A percentile compares a stretch with the other conserved stretches of the same genome.
Conservation (phyloP, 1,140 invertebrate genomes). For the Lasaia peninsularis region DNA sequence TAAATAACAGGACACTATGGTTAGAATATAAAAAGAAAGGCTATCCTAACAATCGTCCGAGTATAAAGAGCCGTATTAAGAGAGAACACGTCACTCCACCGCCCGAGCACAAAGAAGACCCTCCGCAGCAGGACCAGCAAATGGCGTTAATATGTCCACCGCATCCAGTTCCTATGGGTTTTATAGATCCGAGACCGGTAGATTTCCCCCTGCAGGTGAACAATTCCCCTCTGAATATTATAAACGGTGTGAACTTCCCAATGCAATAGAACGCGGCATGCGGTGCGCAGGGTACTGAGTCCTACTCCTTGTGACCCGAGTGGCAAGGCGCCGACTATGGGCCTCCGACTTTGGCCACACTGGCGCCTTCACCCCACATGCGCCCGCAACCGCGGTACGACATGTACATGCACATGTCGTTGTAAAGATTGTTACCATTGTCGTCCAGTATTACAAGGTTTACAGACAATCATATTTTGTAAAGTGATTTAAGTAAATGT, state of each 20-base stretch:
- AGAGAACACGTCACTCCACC: slow-evolving; percentile 79
- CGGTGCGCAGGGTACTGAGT: slow-evolving; percentile 42
- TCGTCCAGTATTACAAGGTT: slow-evolving; percentile 37
- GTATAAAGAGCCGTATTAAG: slow-evolving; percentile 84
- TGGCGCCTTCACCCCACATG: slow-evolving; percentile 19
- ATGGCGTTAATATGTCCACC: slow-evolving; percentile 62
- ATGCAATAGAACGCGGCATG: slow-evolving; percentile 80
- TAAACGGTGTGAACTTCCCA: slow-evolving; percentile 83
- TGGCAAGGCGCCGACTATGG: slow-evolving; percentile 35
- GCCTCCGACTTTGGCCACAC: neutral
- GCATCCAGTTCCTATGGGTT: slow-evolving; percentile 75
- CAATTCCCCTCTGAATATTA: slow-evolving; percentile 81
- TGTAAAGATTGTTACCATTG: slow-evolving; percentile 46
- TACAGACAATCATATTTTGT: slow-evolving; percentile 20
- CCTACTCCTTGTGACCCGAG: slow-evolving; percentile 58
- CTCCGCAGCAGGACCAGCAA: slow-evolving; percentile 58
- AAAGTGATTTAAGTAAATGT: slow-evolving; percentile 30
- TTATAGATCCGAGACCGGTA: slow-evolving; percentile 79
- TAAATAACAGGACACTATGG: slow-evolving; percentile 90
- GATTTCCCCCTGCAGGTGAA: slow-evolving; percentile 77
- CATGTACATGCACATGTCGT: slow-evolving; percentile 45
- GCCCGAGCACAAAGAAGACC: slow-evolving; percentile 64
- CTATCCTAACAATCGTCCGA: slow-evolving; percentile 86
- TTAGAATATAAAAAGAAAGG: slow-evolving; percentile 89
- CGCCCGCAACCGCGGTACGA: slow-evolving; percentile 37